phyloP scores from a whole-genome alignment of 2,113 vertebrate genomes.

The Labeo rohita region DNA sequence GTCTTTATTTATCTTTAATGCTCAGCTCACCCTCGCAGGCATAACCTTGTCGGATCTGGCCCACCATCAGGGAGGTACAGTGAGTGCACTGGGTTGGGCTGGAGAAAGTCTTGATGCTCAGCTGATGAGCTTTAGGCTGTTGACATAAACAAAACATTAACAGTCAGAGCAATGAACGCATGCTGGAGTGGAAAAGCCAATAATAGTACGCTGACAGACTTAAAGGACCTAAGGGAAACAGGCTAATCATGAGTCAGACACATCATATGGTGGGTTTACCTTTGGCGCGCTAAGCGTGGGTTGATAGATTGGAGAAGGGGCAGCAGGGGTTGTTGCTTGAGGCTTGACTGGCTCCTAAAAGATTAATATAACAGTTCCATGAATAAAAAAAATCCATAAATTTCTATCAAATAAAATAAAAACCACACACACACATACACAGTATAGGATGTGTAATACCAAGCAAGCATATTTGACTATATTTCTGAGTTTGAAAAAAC shows the following conservation, averaged over 20 bases:
- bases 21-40: slow-evolving; percentile 89
- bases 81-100: slow-evolving; percentile 95
- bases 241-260: neutral
- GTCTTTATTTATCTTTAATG: neutral
- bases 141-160: slow-evolving; percentile 49
- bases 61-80: slow-evolving; percentile 96
- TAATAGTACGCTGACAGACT: neutral
- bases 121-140: slow-evolving; percentile 94
- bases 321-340: slow-evolving; percentile 71
- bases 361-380: neutral
- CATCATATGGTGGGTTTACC: slow-evolving; percentile 73
- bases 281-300: slow-evolving; percentile 85
- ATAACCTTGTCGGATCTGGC: slow-evolving; percentile 92
- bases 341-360: slow-evolving; percentile 82
- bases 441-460: neutral
- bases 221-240: neutral
- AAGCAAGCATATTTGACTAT: neutral
- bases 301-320: slow-evolving; percentile 80
- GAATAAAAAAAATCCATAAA: neutral
- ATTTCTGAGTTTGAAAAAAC: neutral
- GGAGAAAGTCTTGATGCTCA: slow-evolving; percentile 93
- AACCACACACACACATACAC: too few relatives aligned
- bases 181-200: neutral
- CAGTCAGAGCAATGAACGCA: neutral
- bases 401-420: neutral